Base-by-base conservation (phyloP, 1,140 invertebrate genomes). In the Drosophila takahashii region DNA sequence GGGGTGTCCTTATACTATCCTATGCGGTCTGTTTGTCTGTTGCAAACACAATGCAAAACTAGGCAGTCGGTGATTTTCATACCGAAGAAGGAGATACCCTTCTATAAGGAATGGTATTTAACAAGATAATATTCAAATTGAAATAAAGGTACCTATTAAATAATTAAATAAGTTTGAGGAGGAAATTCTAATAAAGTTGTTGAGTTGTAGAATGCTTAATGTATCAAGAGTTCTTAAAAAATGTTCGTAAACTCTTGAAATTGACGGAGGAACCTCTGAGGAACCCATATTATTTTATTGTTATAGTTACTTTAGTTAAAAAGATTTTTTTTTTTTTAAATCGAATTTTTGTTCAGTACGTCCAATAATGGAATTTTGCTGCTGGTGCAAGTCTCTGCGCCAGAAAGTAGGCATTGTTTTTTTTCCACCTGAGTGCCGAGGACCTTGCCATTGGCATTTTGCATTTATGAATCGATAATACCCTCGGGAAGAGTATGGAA, bases 41-140 rank as follows among this genome's bases (percentile, higher is more conserved):
- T 65, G 72, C 72, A 75, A 75, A 75, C 59, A 65, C 44, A 65
- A 75, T 75, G 72, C 70, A 64, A 56, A 69, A 60, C 58, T 42
- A 50, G 29, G 39, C 2, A 13, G 22, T 4, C 6, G 7, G 7
- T 10, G 11, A 11, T 10, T 15, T 0, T 11, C 41, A 29, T 7
- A 15, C 22, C 26, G 61, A 45, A 9, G 5, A 29, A 1, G n/a
- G 22, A 8, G 4, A 61, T 61, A 61, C 58, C 26, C 58, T 53
- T 16, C 37, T 32, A 2, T 1, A 9, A 9, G 22, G 22, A n/a
- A n/a, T n/a, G n/a, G n/a, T n/a, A n/a, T n/a, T n/a, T n/a, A n/a
- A 29, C 5, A 7, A 29, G 1, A 29, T 29, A 8, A 29, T 29
- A 29, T 29, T 29, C 6, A 29, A 29, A 29, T 29, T n/a, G n/a